A percentile compares a stretch with the other conserved stretches of the same genome.
Evolutionary conservation across 30 jellyfish, hydroid and myxozoan species (phyloP).

Genomic region (Clytia hemisphaerica): DNA sequence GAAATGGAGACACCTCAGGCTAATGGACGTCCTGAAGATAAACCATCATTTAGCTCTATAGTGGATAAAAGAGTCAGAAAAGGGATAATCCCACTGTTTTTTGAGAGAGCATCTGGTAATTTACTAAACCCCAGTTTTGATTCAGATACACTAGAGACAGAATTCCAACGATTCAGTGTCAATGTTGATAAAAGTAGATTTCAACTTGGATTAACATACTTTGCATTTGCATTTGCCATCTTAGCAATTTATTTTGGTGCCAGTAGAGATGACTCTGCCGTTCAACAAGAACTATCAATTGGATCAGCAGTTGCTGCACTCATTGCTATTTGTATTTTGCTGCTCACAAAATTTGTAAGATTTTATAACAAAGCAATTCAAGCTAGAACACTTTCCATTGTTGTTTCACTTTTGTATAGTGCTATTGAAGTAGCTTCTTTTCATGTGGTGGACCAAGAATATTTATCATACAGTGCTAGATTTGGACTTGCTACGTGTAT

Average conservation of each 20-base stretch:
- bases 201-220: conserved; percentile 80
- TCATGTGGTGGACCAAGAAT: conserved; percentile 43
- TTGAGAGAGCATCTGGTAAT: conserved; percentile 96
- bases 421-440: conserved; percentile 69
- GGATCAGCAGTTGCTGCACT: conserved; percentile 61
- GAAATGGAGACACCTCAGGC: no score
- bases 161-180: conserved; percentile 80
- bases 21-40: conserved; percentile 38
- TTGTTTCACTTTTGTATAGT: conserved; percentile 59
- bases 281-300: conserved; percentile 48
- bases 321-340: conserved; percentile 50
- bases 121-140: conserved; percentile 90
- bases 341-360: conserved; percentile 65
- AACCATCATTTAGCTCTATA: conserved; percentile 86
- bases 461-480: conserved; percentile 79
- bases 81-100: conserved; percentile 83
- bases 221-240: conserved; percentile 66
- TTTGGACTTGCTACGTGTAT: conserved; percentile 84
- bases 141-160: conserved; percentile 82
- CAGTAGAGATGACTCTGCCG: conserved; percentile 36
- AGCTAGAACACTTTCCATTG: conserved; percentile 46
- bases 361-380: conserved; percentile 77
- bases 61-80: conserved; percentile 82
- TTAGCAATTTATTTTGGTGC: conserved; percentile 71
- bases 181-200: conserved; percentile 84